These are phyloP conservation scores for Heliconius ismenius DNA, from an alignment of 2,888 invertebrate species.

Conservation along the genomic window DNA sequence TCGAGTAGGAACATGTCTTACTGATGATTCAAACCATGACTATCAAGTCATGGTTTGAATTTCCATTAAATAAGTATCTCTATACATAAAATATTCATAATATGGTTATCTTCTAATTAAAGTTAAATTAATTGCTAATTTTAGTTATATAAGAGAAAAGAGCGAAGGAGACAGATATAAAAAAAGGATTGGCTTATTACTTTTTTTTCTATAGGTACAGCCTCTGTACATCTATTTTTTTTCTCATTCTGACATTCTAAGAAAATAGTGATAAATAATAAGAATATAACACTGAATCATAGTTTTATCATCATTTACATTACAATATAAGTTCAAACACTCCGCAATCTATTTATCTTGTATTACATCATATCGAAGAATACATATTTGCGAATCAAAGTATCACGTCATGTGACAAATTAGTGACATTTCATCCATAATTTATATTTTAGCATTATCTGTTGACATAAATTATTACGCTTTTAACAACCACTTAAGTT, in stretches of 20 bases:
- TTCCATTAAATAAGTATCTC: too few species aligned
- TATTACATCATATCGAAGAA: conserved; percentile 20
- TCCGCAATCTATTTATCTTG: neutral
- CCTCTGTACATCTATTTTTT: too few species aligned
- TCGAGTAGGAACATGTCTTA: too few species aligned
- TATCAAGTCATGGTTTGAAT: too few species aligned
- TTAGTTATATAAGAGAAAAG: too few species aligned
- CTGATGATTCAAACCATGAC: too few species aligned
- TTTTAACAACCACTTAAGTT: conserved; percentile 1
- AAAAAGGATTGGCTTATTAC: neutral
- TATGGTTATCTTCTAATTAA: too few species aligned
- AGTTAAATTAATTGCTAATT: too few species aligned
- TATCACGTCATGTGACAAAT: conserved; percentile 18
- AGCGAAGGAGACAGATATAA: too few species aligned
- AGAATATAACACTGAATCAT: neutral
- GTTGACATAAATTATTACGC: conserved; percentile 7
- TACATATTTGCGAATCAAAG: conserved; percentile 7
- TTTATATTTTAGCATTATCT: conserved; percentile 4
- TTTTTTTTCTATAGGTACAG: neutral
- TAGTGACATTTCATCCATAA: neutral
- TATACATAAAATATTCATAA: too few species aligned
- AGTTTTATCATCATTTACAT: neutral
- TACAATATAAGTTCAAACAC: neutral
- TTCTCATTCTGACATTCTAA: neutral
- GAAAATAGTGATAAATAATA: neutral